Base-by-base conservation (phyloP, 2,888 invertebrate genomes). In the Rhorus exstirpatorius region DNA sequence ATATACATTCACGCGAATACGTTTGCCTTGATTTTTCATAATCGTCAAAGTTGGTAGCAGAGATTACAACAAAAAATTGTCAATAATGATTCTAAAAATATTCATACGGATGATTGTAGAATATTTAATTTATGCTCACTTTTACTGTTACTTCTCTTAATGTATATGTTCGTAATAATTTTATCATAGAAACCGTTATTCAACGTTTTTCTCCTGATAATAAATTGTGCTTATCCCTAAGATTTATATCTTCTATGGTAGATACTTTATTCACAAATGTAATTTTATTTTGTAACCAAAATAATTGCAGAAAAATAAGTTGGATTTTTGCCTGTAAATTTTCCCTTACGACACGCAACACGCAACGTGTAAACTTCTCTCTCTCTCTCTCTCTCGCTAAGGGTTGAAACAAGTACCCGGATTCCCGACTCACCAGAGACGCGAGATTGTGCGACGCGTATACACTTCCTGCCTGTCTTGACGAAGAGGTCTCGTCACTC, bases 381-480 rank as follows among this genome's bases (percentile, higher is more conserved):
- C n/a, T n/a, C n/a, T n/a, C n/a, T n/a, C n/a, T n/a, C n/a, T 60
- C 26, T 65, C 60, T 70, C 55, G 58, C 38, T 46, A 21, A 24
- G 41, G 17, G 31, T 19, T 51, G 63, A 65, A 71, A 71, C 76
- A 38, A 71, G 71, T 76, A 65, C 77, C 60, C 0, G 58, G 63
- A 46, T 46, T 35, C 46, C 46, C 35, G 31, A 72, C 71, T 44
- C 71, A 55, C 61, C 55, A 35, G 31, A 55, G 41, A 65, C 21
- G 35, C 74, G 26, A 21, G 35, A 81, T 81, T 76, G 68, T 72
- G 41, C 61, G 67, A 60, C 72, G 55, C 46, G 61, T 74, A n/a
- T n/a, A n/a, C n/a, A 78, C 74, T 74, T 81, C 78, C 78, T 63
- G 85, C 79, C 71, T 79, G 68, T 53, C 77, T 44, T 68, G 68